phyloP scores from a whole-genome alignment of 2,113 vertebrate genomes.

The Numida meleagris region DNA sequence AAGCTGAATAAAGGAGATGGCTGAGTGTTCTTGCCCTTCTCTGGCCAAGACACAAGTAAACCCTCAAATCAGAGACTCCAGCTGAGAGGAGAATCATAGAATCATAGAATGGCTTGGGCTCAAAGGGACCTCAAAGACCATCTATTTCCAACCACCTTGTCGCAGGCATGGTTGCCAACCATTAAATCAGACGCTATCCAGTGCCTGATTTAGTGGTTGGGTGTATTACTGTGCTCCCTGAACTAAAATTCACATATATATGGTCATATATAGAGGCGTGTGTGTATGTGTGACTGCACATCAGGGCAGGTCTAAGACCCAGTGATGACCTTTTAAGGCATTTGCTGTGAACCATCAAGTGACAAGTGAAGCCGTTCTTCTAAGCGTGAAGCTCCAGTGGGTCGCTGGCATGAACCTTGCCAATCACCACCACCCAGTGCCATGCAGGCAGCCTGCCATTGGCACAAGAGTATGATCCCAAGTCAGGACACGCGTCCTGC shows the following conservation, averaged over 20 bases:
- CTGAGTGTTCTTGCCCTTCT: neutral
- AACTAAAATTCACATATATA: neutral
- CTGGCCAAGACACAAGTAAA: neutral
- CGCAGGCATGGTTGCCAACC: too few species aligned
- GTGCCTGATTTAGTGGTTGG: neutral
- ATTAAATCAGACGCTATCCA: too few species aligned
- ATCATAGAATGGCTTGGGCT: too few species aligned
- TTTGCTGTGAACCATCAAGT: neutral
- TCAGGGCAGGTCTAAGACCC: neutral
- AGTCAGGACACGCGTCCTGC: too few species aligned
- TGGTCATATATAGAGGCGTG: neutral
- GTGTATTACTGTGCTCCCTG: neutral
- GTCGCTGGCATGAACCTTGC: neutral
- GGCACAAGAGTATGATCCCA: neutral
- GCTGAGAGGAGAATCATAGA: neutral
- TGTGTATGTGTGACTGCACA: accelerated
- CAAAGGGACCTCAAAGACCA: too few species aligned
- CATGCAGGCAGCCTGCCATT: neutral
- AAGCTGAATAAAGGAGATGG: neutral
- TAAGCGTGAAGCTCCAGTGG: neutral
- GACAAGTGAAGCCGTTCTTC: neutral
- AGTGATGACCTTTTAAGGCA: neutral
- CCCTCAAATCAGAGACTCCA: neutral
- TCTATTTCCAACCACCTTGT: too few species aligned
- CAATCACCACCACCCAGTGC: neutral